Percentiles rank a stretch among this genome's conserved stretches.
These are phyloP conservation scores for Agrochola lychnidis DNA, from an alignment of 2,888 invertebrate genomes.

Conservation along the genomic window DNA sequence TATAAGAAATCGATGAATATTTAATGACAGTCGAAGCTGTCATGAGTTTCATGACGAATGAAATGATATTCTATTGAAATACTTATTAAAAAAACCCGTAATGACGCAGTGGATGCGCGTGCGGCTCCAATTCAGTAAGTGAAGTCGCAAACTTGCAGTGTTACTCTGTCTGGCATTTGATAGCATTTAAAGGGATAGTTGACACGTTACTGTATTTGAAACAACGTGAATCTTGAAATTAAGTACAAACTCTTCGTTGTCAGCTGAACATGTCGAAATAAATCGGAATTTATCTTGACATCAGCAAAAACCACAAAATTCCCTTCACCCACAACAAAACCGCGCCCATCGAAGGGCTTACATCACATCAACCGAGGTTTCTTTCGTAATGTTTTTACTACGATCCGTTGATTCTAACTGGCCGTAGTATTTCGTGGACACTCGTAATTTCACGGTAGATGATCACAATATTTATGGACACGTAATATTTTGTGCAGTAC, in stretches of 20 bases:
- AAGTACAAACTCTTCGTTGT: not conserved
- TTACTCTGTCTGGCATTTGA: not conserved
- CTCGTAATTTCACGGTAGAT: slow-evolving; percentile 60
- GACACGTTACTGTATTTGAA: not conserved
- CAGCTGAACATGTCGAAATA: slow-evolving; percentile 21
- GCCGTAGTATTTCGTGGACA: slow-evolving; percentile 59
- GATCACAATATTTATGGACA: slow-evolving; percentile 47
- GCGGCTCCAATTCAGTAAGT: too few relatives aligned
- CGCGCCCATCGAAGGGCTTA: slow-evolving; percentile 50
- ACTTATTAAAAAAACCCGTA: not conserved
- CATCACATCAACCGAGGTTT: slow-evolving; percentile 53
- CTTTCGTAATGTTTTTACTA: slow-evolving; percentile 53
- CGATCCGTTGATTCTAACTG: slow-evolving; percentile 47
- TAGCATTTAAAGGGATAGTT: not conserved
- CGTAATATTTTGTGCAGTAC: slow-evolving; percentile 40
- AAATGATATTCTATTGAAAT: not conserved
- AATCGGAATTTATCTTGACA: slow-evolving; percentile 34
- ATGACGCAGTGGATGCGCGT: not conserved
- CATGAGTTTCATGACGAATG: slow-evolving; percentile 13
- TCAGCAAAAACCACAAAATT: slow-evolving; percentile 35
- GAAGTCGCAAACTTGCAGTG: not conserved
- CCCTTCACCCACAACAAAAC: slow-evolving; percentile 13
- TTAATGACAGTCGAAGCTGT: not conserved
- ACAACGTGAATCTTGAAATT: not conserved
- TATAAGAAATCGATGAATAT: slow-evolving; percentile 25